Evolutionary conservation across 1,140 invertebrate species (phyloP), one percentile per base, ranked within the genome.

Genomic region (Cydia strobilella): DNA sequence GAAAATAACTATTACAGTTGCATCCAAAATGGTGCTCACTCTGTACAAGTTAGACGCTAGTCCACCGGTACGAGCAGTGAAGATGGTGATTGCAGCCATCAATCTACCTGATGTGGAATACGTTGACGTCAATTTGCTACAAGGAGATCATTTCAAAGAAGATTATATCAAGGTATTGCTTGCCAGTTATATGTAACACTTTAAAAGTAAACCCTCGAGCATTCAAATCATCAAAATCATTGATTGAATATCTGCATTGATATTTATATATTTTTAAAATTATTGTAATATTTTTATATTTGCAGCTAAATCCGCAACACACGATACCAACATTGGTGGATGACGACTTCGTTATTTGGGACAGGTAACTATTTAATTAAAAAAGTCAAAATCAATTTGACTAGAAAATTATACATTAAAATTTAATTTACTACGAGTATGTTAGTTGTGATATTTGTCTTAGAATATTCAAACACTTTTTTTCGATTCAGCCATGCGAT

Each of bases 401-500:
- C 31, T 39, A 10, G 2, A 23, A 27, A 3, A 31, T 31, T 31
- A 3, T 45, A 0, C 42, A 45, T 45, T 39, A 10, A 39, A 39
- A 39, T 5, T 12, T 45, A 45, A 15, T 45, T 45, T 45, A 45
- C 7, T 39, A 39, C 0, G 35, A 45, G 35, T 39, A 39, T 0
- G 35, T 39, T 10, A 39, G 35, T 39, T 39, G 35, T 7, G 7
- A 35, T 42, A 13, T 42, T 42, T 13, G 42, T 42, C 42, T 13
- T 12, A 42, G 42, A 42, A 3, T 35, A 45, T 45, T 13, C 12
- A 51, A 51, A 51, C 23, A 59, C 3, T 74, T 1, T 48, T 72
- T 74, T 73, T 76, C 66, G 12, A 86, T 87, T 12, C 80, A 95
- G 94, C 76, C 94, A 95, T 73, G 95, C 95, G 0, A 95, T 95